phyloP scores from a whole-genome alignment of 2,888 invertebrate genomes.

The Nesidiocoris tenuis region DNA sequence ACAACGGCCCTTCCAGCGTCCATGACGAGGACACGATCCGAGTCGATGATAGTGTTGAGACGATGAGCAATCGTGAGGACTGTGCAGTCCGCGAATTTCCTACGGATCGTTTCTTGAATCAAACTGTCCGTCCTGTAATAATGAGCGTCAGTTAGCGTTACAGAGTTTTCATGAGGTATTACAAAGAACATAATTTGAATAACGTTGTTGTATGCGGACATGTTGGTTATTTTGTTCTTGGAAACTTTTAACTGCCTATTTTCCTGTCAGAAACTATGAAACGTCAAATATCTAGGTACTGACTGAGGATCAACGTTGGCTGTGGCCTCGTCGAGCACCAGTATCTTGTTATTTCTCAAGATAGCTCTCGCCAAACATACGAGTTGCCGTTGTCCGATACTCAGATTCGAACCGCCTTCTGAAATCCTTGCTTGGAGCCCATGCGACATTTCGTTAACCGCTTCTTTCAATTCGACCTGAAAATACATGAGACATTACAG shows the following conservation, averaged over 20 bases:
- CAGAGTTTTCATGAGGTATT: too few relatives aligned
- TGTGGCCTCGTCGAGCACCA: constrained; percentile 89
- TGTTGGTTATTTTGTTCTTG: too few relatives aligned
- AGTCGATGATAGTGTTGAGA: constrained; percentile 90
- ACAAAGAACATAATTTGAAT: too few relatives aligned
- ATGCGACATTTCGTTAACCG: constrained; percentile 60
- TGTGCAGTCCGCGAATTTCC: constrained; percentile 78
- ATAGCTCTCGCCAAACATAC: constrained; percentile 88
- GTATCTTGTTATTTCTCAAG: constrained; percentile 75
- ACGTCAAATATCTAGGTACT: constrained; percentile 54
- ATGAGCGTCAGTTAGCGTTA: neutral
- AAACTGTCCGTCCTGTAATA: constrained; percentile 72
- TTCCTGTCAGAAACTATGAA: too few relatives aligned
- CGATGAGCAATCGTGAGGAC: constrained; percentile 90
- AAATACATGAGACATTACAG: constrained; percentile 19
- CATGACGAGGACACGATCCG: constrained; percentile 83
- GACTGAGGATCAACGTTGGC: constrained; percentile 88
- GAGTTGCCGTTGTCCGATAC: constrained; percentile 86
- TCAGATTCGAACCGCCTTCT: constrained; percentile 79
- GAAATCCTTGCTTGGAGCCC: constrained; percentile 69
- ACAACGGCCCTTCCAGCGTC: constrained; percentile 71
- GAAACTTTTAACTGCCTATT: too few relatives aligned
- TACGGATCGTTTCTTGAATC: constrained; percentile 79
- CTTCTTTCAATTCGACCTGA: constrained; percentile 72
- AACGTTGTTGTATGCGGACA: too few relatives aligned